A percentile compares a stretch with the other conserved stretches of the same genome.
These are phyloP conservation scores for Conus ventricosus DNA, from an alignment of 1,140 invertebrate genomes.

Conservation along the genomic window DNA sequence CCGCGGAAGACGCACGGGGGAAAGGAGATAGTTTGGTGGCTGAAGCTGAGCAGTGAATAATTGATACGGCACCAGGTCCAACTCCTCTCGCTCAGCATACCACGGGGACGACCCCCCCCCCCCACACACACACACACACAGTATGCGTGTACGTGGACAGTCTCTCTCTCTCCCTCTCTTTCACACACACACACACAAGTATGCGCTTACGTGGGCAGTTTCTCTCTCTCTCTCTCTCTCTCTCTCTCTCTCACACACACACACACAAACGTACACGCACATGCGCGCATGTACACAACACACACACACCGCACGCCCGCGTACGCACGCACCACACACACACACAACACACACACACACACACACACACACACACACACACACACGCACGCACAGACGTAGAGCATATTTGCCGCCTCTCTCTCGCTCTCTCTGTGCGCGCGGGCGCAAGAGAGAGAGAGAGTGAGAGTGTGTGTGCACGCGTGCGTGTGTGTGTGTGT, in stretches of 20 bases:
- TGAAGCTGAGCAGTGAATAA: too few relatives aligned
- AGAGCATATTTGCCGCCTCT: too few relatives aligned
- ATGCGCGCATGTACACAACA: neutral
- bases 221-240: neutral
- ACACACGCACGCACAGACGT: too few relatives aligned
- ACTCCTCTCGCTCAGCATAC: too few relatives aligned
- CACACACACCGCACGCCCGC: too few relatives aligned
- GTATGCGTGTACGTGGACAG: neutral
- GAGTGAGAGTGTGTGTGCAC: too few relatives aligned
- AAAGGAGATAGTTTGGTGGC: too few relatives aligned
- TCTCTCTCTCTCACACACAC: neutral
- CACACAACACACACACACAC: neutral
- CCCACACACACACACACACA: neutral
- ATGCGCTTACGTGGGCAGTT: neutral
- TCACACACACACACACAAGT: neutral
- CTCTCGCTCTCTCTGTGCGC: too few relatives aligned
- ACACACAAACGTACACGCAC: neutral
- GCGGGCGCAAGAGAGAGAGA: too few relatives aligned
- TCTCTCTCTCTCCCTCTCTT: neutral
- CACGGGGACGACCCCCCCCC: neutral
- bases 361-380: neutral
- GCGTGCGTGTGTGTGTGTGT: too few relatives aligned
- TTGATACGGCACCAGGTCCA: too few relatives aligned
- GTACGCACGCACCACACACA: neutral
- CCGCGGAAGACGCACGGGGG: too few relatives aligned